Evolutionary conservation across 2,888 invertebrate species (phyloP), one percentile per base, ranked within the genome.

Genomic region (Mechanitis mazaeus): DNA sequence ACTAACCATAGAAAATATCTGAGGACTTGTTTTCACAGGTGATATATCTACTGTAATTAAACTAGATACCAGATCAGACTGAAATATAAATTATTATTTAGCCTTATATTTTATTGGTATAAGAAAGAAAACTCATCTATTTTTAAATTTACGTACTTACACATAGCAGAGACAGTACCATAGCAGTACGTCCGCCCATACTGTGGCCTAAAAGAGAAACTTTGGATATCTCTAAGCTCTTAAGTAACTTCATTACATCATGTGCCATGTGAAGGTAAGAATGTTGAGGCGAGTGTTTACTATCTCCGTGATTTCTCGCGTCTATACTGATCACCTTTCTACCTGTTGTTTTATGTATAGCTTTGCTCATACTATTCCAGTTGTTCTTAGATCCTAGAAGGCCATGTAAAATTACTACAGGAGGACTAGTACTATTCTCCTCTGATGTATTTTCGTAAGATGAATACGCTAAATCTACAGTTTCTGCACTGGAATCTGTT

Each of bases 261-360:
- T 89, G 86, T 0, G 95, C 94, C 93, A 98, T 94, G 64, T 93
- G 92, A 20, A 91, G 81, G 76, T 97, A 98, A 0, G 93, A 92
- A 84, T 97, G 96, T 5, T 93, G 92, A 0, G 90, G 71, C 0
- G 93, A 88, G 78, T 98, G 97, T 0, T 95, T 94, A 76, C 98
- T 98, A 67, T 97, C 96, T 0, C 99, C 99, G 85, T 99, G 99
- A 86, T 99, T 98, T 74, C 98, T 92, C 1, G 96, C 95, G 87
- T 99, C 99, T 45, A 98, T 91, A 5, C 96, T 92, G 66, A 96
- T 93, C 9, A 97, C 95, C 90, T 93, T 94, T 71, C 94, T 92
- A 20, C 92, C 91, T 2, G 94, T 94, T 60, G 91, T 91, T 68
- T 92, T 91, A 72, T 94, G 93, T 58, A 96, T 91, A 0, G 92